Conservation (phyloP, 2,113 vertebrate species). For the Cyrtonyx montezumae region DNA sequence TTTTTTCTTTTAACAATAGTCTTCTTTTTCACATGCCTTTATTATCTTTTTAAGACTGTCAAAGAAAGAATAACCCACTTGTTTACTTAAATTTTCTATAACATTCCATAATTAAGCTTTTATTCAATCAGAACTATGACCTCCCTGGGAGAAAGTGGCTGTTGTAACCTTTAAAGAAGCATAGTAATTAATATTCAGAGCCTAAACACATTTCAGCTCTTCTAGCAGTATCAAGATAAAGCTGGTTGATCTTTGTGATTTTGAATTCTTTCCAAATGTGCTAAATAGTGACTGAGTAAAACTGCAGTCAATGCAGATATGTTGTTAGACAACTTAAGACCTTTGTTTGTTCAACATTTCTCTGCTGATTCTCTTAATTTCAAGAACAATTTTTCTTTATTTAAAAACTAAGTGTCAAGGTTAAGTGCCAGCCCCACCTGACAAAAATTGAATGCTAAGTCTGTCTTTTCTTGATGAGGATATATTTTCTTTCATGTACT, state of each 20-base stretch:
- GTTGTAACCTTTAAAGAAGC: not conserved
- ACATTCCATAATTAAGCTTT: not conserved
- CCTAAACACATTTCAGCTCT: not conserved
- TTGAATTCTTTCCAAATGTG: conserved; percentile 13
- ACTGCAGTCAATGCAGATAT: not conserved
- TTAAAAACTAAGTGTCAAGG: conserved; percentile 39
- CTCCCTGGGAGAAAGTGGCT: not conserved
- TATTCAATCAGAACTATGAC: not conserved
- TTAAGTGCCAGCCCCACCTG: not conserved
- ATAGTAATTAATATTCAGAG: conserved; percentile 28
- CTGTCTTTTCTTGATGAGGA: not conserved
- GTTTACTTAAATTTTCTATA: not conserved
- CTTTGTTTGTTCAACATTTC: not conserved
- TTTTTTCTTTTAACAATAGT: not conserved
- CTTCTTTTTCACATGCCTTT: not conserved
- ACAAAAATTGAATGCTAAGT: not conserved
- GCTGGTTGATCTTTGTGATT: not conserved
- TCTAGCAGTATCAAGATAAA: not conserved
- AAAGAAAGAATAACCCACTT: not conserved
- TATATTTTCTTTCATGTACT: not conserved
- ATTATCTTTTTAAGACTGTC: not conserved
- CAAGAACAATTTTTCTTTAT: conserved; percentile 17
- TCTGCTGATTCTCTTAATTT: conserved; percentile 6
- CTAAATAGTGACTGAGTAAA: conserved; percentile 15
- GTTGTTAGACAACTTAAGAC: not conserved